Conservation (phyloP, 2,888 invertebrate genomes). For the Heliconius cydno region DNA sequence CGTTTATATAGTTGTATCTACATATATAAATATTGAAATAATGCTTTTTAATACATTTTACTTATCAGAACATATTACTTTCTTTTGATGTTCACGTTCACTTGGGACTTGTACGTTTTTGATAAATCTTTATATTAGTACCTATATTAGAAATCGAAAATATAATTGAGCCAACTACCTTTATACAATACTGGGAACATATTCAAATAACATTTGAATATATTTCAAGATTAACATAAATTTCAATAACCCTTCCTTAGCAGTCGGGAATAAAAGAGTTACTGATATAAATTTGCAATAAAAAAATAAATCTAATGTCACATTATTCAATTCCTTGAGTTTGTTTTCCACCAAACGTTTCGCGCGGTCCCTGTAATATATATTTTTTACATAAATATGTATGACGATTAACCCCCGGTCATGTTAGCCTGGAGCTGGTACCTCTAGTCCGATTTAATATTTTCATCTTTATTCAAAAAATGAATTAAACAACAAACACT, state of each 20-base stretch:
- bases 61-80: not conserved
- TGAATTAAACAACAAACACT: conserved; percentile 27
- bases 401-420: conserved; percentile 73
- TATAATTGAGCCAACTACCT: not conserved
- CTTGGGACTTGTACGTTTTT: not conserved
- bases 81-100: not conserved
- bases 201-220: not conserved
- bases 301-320: not conserved
- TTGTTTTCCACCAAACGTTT: conserved; percentile 13
- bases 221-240: not conserved
- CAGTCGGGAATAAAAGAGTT: no score
- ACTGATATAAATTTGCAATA: not conserved
- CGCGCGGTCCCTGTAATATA: conserved; percentile 43
- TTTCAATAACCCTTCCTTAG: not conserved
- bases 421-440: conserved; percentile 68
- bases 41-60: not conserved
- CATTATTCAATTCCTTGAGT: conserved; percentile 2
- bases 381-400: conserved; percentile 74
- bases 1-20: not conserved
- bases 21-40: not conserved
- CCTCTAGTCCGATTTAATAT: conserved; percentile 74
- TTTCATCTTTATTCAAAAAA: conserved; percentile 76
- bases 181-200: not conserved
- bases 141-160: not conserved
- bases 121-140: not conserved